Evolutionary conservation across 2,797 vertebrate genomes (phyloP), one percentile per base, ranked within the genome.

Genomic region (Synaphobranchus kaupii): DNA sequence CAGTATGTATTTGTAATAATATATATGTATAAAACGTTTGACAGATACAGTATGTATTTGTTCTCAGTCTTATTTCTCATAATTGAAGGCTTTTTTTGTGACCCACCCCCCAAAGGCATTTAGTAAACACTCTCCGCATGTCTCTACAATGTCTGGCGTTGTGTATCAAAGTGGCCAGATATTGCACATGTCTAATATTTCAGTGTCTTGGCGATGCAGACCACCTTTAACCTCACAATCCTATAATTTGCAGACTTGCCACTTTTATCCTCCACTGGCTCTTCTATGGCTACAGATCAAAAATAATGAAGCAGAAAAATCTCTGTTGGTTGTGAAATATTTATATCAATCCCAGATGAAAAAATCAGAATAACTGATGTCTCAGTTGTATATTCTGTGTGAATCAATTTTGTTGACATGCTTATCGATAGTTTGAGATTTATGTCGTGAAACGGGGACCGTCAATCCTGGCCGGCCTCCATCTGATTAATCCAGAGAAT

Each of bases 221-320:
- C 4, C 47, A 81, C 2, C 22, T 44, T 8, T 44, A 25, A 56
- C 3, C 81, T 47, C 63, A n/a, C 2, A 50, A 50, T 87, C 78
- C 52, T 50, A 39, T 12, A 2, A 25, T 76, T 68, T 84, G 81
- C 60, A 83, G 44, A 71, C 71, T 56, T 39, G 63, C 28, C 31
- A 66, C 5, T 20, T 54, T 47, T 83, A 12, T 81, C 22, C 47
- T 56, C 50, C 73, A 22, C 34, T 82, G 0, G 31, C 28, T 80
- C 54, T 34, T 50, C 10, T n/a, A n/a, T 10, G 39, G 48, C 63
- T 73, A 50, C 28, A 66, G 82, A 73, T 63, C 48, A 81, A 84
- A 73, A 87, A 87, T 83, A 87, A 83, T n/a, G 48, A 84, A 84
- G 44, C 66, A 20, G 22, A 80, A 83, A 87, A 10, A 84, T n/a